These are phyloP conservation scores for Chloromyia formosa DNA, from an alignment of 2,888 invertebrate genomes.

Conservation along the genomic window DNA sequence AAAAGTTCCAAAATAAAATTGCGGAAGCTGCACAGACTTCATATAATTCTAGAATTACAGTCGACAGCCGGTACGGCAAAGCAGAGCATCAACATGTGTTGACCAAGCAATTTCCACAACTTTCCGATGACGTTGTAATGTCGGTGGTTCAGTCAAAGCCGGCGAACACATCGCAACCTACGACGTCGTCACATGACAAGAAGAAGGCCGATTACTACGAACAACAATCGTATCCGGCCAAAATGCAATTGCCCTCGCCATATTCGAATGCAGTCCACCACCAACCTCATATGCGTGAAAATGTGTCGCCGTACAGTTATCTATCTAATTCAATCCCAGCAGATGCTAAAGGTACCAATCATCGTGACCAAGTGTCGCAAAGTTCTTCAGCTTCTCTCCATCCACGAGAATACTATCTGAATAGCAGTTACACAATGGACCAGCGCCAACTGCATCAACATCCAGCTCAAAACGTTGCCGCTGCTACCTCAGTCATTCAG, in stretches of 20 bases:
- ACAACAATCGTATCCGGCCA: background rate
- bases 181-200: background rate
- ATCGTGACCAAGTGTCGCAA: slow-evolving; percentile 1
- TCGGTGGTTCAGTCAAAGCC: slow-evolving; percentile 46
- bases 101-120: slow-evolving; percentile 46
- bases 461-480: background rate
- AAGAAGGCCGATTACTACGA: slow-evolving; percentile 11
- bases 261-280: slow-evolving; percentile 17
- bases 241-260: background rate
- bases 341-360: background rate
- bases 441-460: background rate
- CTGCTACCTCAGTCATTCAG: slow-evolving; percentile 44
- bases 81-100: slow-evolving; percentile 1
- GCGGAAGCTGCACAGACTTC: background rate
- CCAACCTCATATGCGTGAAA: slow-evolving; percentile 8
- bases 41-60: background rate
- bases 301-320: background rate
- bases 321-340: background rate
- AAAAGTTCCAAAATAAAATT: slow-evolving; percentile 47
- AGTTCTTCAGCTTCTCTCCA: background rate
- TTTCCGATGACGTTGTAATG: slow-evolving; percentile 50
- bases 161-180: background rate
- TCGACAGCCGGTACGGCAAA: background rate
- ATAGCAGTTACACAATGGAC: slow-evolving; percentile 15
- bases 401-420: background rate